A percentile compares a stretch with the other conserved stretches of the same genome.
These are phyloP conservation scores for Apostichopus parvimensis DNA, from an alignment of 35 echinoderm and acorn worm species.

Conservation along the genomic window DNA sequence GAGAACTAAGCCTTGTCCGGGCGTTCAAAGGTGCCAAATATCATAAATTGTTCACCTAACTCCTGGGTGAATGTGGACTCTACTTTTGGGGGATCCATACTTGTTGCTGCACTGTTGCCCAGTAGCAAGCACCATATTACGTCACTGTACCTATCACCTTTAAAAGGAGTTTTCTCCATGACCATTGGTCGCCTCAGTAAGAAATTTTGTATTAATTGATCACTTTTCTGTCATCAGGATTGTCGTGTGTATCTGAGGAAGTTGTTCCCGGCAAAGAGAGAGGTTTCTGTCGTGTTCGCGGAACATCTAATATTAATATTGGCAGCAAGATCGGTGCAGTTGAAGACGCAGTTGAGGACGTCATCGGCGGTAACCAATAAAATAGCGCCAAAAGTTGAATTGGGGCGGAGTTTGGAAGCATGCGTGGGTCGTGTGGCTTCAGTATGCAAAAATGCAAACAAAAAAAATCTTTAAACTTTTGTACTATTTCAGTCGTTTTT, in stretches of 20 bases:
- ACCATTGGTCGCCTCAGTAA: no score
- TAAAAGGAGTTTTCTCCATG: no score
- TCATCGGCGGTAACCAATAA: conserved; percentile 19
- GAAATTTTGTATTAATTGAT: not conserved
- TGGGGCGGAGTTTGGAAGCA: not conserved
- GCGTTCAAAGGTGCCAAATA: no score
- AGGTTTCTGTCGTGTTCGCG: conserved; percentile 12
- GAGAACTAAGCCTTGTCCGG: no score
- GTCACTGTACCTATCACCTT: no score
- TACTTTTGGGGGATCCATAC: no score
- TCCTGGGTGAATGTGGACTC: no score
- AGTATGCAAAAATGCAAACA: not conserved
- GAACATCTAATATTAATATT: not conserved
- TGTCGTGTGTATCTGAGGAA: not conserved
- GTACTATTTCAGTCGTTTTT: not conserved
- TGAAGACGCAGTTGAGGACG: conserved; percentile 27
- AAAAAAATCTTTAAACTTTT: not conserved
- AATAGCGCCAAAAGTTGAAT: not conserved
- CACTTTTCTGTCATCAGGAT: not conserved
- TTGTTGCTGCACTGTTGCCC: no score
- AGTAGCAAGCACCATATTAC: no score
- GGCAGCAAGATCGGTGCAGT: not conserved
- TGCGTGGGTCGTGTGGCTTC: not conserved
- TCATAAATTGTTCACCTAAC: no score
- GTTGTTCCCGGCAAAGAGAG: not conserved